These are phyloP conservation scores for Nudaria mundana DNA, from an alignment of 2,888 invertebrate genomes.

Conservation along the genomic window DNA sequence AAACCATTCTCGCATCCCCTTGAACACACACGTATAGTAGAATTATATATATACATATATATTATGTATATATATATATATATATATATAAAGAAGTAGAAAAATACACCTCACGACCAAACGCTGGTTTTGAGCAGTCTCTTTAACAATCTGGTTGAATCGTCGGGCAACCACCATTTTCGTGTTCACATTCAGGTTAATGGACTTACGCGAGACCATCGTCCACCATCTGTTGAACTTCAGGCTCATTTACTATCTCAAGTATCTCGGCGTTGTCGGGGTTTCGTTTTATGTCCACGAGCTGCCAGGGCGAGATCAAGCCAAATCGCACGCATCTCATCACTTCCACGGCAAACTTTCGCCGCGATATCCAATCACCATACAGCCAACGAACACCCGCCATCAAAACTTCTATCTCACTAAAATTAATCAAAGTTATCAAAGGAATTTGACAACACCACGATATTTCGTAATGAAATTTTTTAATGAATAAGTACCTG, in stretches of 20 bases:
- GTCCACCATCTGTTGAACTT: constrained; percentile 89
- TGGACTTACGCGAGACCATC: constrained; percentile 90
- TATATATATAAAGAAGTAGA: too few relatives aligned
- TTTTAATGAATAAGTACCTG: constrained; percentile 66
- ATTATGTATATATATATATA: too few relatives aligned
- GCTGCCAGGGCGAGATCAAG: constrained; percentile 89
- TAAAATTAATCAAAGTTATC: constrained; percentile 15
- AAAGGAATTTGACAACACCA: background rate
- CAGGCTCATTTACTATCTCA: constrained; percentile 84
- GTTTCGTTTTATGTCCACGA: constrained; percentile 88
- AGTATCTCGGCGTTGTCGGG: constrained; percentile 87
- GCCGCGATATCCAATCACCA: constrained; percentile 84
- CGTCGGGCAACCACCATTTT: too few relatives aligned
- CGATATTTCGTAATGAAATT: background rate
- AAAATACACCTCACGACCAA: too few relatives aligned
- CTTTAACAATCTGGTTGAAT: too few relatives aligned
- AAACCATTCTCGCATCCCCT: too few relatives aligned
- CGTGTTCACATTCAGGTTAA: too few relatives aligned
- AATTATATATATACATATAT: too few relatives aligned
- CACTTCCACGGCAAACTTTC: constrained; percentile 79
- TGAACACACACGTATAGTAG: too few relatives aligned
- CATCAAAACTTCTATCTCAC: constrained; percentile 89
- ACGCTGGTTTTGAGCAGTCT: too few relatives aligned
- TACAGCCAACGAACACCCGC: constrained; percentile 90
- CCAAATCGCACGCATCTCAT: constrained; percentile 89